Base-by-base conservation (phyloP, 2,888 invertebrate species). In the Aphelenchoides bicaudatus region DNA sequence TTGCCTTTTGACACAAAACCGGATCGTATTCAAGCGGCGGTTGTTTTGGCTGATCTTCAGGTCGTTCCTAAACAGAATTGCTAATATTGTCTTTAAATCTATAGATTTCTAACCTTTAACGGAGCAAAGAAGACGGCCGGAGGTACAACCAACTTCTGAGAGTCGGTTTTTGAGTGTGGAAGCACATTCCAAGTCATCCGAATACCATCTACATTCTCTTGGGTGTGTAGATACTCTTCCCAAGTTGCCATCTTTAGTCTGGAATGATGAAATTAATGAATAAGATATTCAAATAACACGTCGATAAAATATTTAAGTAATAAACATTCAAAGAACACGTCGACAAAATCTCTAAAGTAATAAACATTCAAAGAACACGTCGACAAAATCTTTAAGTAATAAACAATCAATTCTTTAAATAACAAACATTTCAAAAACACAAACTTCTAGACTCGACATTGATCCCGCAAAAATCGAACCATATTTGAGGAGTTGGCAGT, bases 101-200 rank as follows among this genome's bases (percentile, higher is more conserved):
- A 34, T 10, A 10, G 34, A n/a, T 79, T 86, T 50, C 91, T 85
- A 81, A 96, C 94, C 81, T 94, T 96, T 50, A 98, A 83, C 0
- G 98, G 98, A 70, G 96, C 94, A 82, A 92, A 96, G 53, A 98
- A 84, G 78, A 89, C 89, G 3, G 91, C 92, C 55, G 96, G 82
- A 0, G 98, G 96, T 4, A 99, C 93, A 10, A 99, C 94, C 67
- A 96, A 84, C 63, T 93, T 86, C 6, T 93, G 92, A 10, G 94
- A 90, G 82, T 98, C 98, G 23, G 73, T 61, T 58, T 92, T 85
- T 77, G 91, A 93, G 0, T 91, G 90, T 6, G 98, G 96, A 93
- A 94, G 94, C 34, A 94, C 90, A 81, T 98, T 98, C 96, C 96
- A 99, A 0, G 93, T 91, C 78, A 93, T 88, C 66, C 96, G 86